phyloP scores from a whole-genome alignment of 2,797 vertebrate genomes.

The Tadarida brasiliensis region DNA sequence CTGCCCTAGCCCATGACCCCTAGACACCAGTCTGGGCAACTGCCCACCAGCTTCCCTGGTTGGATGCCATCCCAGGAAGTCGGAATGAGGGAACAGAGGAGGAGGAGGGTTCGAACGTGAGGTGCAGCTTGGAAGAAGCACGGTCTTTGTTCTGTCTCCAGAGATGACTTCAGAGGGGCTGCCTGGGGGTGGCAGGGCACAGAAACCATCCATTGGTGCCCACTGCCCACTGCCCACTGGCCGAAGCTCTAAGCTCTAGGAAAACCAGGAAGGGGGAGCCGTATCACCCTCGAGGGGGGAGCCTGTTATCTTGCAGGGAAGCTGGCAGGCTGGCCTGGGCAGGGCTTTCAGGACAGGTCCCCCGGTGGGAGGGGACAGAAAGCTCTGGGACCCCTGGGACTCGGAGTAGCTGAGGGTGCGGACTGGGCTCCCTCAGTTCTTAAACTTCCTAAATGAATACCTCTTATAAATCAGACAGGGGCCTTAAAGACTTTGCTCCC shows the following conservation, averaged over 20 bases:
- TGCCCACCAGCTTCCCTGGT: not conserved
- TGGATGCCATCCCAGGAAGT: not conserved
- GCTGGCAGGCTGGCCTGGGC: not conserved
- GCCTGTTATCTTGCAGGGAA: not conserved
- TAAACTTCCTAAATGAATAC: not conserved
- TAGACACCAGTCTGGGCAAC: not conserved
- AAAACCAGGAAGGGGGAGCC: not conserved
- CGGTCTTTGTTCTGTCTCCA: not conserved
- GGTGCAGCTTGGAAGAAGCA: not conserved
- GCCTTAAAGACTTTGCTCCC: not conserved
- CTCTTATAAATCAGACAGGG: not conserved
- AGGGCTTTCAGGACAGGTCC: not conserved
- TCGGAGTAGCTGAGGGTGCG: not conserved
- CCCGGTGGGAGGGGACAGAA: rapidly evolving
- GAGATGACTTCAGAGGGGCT: not conserved
- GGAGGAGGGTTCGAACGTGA: rapidly evolving
- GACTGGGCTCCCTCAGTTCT: not conserved
- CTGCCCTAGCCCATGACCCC: not conserved
- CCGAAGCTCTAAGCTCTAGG: not conserved
- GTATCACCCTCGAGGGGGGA: rapidly evolving
- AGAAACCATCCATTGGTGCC: rapidly evolving
- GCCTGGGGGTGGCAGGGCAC: not conserved
- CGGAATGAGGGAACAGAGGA: rapidly evolving
- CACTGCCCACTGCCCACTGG: rapidly evolving
- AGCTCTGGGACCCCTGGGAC: not conserved